Evolutionary conservation across 2,797 vertebrate genomes (phyloP).

Genomic region (Lerista edwardsae): DNA sequence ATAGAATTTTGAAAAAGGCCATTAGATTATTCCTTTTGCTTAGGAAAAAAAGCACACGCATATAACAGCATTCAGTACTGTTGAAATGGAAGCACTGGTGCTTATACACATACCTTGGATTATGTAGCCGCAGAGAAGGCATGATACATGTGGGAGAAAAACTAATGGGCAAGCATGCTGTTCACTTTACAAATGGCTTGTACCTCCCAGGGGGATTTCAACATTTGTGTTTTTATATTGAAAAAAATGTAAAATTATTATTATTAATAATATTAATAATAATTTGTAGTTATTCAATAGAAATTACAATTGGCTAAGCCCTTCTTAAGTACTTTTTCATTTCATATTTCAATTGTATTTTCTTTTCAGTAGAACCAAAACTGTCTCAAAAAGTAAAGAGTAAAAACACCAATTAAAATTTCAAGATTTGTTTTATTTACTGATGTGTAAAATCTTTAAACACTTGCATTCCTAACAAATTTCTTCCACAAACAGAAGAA

Average conservation of each 20-base stretch:
- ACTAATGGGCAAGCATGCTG: background rate
- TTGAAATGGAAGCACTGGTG: too few species aligned
- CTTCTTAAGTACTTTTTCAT: background rate
- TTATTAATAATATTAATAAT: background rate
- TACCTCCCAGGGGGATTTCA: background rate
- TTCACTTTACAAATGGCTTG: background rate
- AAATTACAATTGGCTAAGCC: background rate
- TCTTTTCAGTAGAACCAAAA: background rate
- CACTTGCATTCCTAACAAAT: background rate
- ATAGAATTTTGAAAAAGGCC: background rate
- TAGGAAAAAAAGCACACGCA: background rate
- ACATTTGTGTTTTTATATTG: background rate
- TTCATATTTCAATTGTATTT: background rate
- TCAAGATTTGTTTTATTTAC: background rate
- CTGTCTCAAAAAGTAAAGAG: background rate
- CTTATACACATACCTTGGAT: too few species aligned
- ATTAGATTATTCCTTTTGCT: background rate
- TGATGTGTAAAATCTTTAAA: background rate
- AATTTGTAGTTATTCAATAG: background rate
- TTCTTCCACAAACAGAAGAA: too few species aligned
- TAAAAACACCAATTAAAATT: background rate
- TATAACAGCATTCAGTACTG: background rate
- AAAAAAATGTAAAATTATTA: background rate
- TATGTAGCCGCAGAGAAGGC: too few species aligned
- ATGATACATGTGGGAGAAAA: background rate